Evolutionary conservation across 2,888 invertebrate species (phyloP).

Genomic region (Hemaris fuciformis): DNA sequence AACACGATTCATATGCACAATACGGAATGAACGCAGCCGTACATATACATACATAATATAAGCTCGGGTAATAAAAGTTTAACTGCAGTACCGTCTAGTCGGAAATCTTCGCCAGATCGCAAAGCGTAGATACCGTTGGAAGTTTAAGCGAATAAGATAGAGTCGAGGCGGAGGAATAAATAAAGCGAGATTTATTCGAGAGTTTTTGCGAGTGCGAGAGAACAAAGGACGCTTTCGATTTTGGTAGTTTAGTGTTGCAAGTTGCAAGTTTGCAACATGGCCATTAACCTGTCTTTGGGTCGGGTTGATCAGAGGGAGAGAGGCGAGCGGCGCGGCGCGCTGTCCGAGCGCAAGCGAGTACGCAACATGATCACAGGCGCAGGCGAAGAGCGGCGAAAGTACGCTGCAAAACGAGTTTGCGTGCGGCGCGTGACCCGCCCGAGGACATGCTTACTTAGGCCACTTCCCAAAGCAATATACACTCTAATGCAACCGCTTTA

Average conservation of each 20-base stretch:
- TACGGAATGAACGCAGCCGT: neutral
- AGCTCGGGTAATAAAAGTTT: neutral
- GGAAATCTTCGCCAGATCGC: neutral
- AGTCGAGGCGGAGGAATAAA: conserved; percentile 4
- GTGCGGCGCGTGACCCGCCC: conserved; percentile 74
- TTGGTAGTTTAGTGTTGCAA: conserved; percentile 27
- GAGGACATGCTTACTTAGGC: conserved; percentile 60
- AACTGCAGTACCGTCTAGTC: neutral
- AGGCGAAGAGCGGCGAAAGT: conserved; percentile 74
- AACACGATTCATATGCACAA: neutral
- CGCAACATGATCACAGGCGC: conserved; percentile 59
- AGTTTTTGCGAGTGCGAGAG: conserved; percentile 12
- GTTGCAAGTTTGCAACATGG: conserved; percentile 25
- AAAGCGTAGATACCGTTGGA: neutral
- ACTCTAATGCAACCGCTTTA: conserved; percentile 34
- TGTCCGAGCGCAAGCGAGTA: conserved; percentile 53
- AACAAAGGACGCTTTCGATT: conserved; percentile 30
- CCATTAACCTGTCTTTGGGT: conserved; percentile 32
- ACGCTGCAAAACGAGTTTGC: conserved; percentile 73
- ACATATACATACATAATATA: too few species aligned
- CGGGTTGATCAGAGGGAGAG: conserved; percentile 37
- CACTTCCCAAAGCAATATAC: conserved; percentile 44
- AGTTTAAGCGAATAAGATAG: neutral
- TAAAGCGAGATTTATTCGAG: conserved; percentile 7
- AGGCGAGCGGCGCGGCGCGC: conserved; percentile 25